Evolutionary conservation across 2,113 vertebrate species (phyloP), one percentile per base, ranked within the genome.

Genomic region (Carlito syrichta): DNA sequence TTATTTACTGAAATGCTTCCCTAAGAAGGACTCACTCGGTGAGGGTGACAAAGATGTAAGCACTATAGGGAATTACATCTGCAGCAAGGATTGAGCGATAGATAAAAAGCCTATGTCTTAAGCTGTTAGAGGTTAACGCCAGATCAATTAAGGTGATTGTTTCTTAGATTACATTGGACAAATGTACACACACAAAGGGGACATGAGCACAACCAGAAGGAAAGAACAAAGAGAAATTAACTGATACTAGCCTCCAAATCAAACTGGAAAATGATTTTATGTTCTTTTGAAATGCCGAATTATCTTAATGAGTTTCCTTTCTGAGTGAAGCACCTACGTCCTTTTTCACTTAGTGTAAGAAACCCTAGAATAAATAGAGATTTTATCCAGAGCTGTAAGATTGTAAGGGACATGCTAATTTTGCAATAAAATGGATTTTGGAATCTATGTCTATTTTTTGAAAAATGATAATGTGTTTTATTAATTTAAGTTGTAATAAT

Each of bases 81-180:
- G 95, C 91, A 77, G 87, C 63, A 40, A 96, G 97, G 97, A 97
- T 95, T 68, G 27, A 98, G 94, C 89, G 74, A 98, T 96, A 97
- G 98, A 98, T 98, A 97, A 98, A 98, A 98, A 97, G 98, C 38
- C 97, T 95, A 79, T 84, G 95, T 97, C 97, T 97, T 66, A 93
- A 96, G 95, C 97, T 98, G 98, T 95, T 98, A 96, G 98, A 98
- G 98, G 98, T 98, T 98, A 98, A 98, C 43, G 1, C 96, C 96
- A 66, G 97, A 98, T 98, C 98, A 98, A 98, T 99, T 98, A 98
- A 98, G 98, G 98, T 98, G 98, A 99, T 98, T 98, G 98, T 98
- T 98, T 98, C 98, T 97, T 97, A 97, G 98, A 99, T 98, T 98
- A 97, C 96, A 97, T 97, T 97, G 97, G 98, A 98, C 98, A 98